Conservation (phyloP, 2,113 vertebrate genomes). For the Haplotaxodon microlepis region DNA sequence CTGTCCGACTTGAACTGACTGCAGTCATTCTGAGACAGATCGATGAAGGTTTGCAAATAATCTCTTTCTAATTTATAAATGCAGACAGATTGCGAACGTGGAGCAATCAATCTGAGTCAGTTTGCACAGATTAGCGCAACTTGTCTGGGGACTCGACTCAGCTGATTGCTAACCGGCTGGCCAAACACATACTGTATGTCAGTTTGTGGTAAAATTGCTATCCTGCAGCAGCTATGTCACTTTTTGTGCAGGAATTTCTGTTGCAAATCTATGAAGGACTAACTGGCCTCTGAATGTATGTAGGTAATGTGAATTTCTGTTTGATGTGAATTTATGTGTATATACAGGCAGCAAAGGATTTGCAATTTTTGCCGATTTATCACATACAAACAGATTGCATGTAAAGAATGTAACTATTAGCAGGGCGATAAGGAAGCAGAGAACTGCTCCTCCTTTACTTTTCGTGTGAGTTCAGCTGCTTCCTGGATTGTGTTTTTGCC, state of each 20-base stretch:
- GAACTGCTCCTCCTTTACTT: background rate
- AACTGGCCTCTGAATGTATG: background rate
- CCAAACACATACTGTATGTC: background rate
- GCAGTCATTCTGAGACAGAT: background rate
- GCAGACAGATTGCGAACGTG: accelerated
- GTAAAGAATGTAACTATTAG: background rate
- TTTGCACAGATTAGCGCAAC: background rate
- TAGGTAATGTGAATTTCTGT: background rate
- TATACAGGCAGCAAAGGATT: background rate
- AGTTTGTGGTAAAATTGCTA: background rate
- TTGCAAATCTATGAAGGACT: background rate
- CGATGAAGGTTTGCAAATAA: background rate
- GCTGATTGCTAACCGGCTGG: background rate
- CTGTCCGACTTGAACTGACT: background rate
- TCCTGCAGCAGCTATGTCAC: background rate
- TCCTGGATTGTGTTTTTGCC: constrained; percentile 7
- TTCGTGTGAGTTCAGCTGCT: constrained; percentile 4
- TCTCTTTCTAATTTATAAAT: background rate
- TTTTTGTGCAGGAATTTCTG: background rate
- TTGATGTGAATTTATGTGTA: background rate
- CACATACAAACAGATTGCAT: background rate
- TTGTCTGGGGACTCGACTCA: background rate
- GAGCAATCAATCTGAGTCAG: background rate
- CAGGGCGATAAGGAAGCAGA: background rate
- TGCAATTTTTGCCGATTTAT: background rate